Base-by-base conservation (phyloP, 2,888 invertebrate species). In the Belgica antarctica region DNA sequence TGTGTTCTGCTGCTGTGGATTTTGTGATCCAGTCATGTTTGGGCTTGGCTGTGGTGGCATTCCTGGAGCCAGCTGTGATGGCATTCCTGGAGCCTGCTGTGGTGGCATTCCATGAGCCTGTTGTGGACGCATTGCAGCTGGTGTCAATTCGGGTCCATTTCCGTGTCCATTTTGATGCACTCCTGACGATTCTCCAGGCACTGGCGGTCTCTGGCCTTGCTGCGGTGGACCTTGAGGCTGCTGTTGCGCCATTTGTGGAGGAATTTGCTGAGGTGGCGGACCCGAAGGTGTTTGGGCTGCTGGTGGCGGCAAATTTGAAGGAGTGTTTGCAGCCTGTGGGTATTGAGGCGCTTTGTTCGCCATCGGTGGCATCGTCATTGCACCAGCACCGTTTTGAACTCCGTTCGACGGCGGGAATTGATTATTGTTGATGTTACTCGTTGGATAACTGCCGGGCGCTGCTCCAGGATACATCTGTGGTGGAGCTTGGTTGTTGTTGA, bases 141-240 rank as follows among this genome's bases (percentile, higher is more conserved):
- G 52, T 3, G 72, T 3, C 74, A 73, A 70, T 76, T 76, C 72
- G 76, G 47, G 28, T 59, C 76, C 70, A 78, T 78, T 73, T 79
- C 79, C 15, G 76, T 76, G 72, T 76, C 76, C 25, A 69, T 71
- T 71, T 19, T 19, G 46, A 47, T 69, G 68, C 61, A 52, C 46
- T 71, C 71, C 52, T 72, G 74, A 74, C 62, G 76, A 71, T 68
- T 77, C 76, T 1, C 76, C 75, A 71, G 71, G 68, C 12, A 61
- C n/a, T n/a, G 70, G 71, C 19, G 52, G 65, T 36, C 22, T 25
- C 15, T 36, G 71, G 12, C 34, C 66, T 22, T 28, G 34, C 19
- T 41, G 65, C 19, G 28, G 22, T 15, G 27, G 70, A 5, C n/a
- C 47, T 22, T 36, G 59, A 31, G 59, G 52, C 25, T 66, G 71